Conservation (phyloP, 2,888 invertebrate genomes). For the Pocota personata region DNA sequence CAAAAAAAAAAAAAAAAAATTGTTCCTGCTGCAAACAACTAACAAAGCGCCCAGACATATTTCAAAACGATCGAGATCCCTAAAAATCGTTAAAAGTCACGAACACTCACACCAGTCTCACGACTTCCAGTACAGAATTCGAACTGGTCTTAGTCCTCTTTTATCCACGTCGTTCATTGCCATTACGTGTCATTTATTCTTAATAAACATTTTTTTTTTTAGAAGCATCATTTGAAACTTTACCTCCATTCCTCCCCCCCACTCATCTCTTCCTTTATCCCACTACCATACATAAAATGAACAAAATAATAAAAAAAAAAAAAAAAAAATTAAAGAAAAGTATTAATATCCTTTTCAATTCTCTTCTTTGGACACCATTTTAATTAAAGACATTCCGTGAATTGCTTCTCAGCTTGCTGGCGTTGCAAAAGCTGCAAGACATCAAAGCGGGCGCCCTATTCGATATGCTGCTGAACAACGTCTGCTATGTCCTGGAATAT, state of each 20-base stretch:
- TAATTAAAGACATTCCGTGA: conserved; percentile 89
- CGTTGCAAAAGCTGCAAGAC: conserved; percentile 91
- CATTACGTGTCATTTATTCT: conserved; percentile 58
- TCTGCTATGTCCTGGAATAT: conserved; percentile 97
- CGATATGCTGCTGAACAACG: conserved; percentile 93
- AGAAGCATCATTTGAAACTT: background rate
- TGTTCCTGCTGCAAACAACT: conserved; percentile 13
- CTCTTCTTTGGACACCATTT: conserved; percentile 37
- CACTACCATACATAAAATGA: background rate
- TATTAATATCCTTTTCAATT: conserved; percentile 59
- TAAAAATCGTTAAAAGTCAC: conserved; percentile 61
- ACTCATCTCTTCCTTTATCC: background rate
- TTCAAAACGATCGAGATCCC: conserved; percentile 45
- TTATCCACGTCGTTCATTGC: conserved; percentile 28
- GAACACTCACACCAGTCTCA: conserved; percentile 21
- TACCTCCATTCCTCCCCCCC: background rate
- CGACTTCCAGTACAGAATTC: background rate
- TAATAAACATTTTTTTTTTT: conserved; percentile 1
- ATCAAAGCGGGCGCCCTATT: conserved; percentile 89
- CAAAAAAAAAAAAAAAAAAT: background rate
- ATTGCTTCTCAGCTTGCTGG: conserved; percentile 90
- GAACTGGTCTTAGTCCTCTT: background rate
- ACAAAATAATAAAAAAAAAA: conserved; percentile 2
- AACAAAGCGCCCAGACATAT: conserved; percentile 21
- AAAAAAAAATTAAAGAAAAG: conserved; percentile 48